Evolutionary conservation across 2,113 vertebrate species (phyloP), one percentile per base, ranked within the genome.

Genomic region (Anhinga rufa): DNA sequence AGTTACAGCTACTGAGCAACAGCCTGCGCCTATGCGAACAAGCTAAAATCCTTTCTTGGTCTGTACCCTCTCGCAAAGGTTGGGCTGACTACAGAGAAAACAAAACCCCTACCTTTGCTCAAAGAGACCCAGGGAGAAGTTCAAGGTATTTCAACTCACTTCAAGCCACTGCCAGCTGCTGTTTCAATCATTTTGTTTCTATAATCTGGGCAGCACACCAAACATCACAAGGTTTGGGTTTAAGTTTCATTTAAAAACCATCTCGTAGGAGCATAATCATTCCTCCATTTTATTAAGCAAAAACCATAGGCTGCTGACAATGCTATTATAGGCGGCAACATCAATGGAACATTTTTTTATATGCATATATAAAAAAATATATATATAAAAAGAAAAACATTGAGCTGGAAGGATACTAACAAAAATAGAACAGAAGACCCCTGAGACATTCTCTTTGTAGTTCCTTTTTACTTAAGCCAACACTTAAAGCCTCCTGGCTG

Each of bases 141-240:
- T 88, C 74, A 91, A 90, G 87, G 61, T 85, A 89, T 72, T 96
- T 21, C 62, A 91, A 51, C 72, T 95, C 61, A 57, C 60, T 96
- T 70, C 70, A 51, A 94, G 72, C 55, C 62, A 40, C 17, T 76
- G 82, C 72, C 91, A 90, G 91, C 62, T 94, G 94, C 91, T 91
- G 71, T 86, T 97, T 83, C 87, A 29, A 83, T 95, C 94, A 95
- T 25, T 90, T 83, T 70, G 71, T 85, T 95, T 80, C 87, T 55
- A 40, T 20, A 74, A 62, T 86, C 84, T 93, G 92, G 91, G 93
- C 91, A 97, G 68, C 52, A 44, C 72, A 94, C 88, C 95, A 97
- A 97, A 87, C 88, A 96, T 82, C 90, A 96, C 92, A 92, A 85
- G 91, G 87, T 94, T 62, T 83, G 87, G 75, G 82, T 82, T 96